Base-by-base conservation (phyloP, 2,888 invertebrate species). In the Atrina japonica region DNA sequence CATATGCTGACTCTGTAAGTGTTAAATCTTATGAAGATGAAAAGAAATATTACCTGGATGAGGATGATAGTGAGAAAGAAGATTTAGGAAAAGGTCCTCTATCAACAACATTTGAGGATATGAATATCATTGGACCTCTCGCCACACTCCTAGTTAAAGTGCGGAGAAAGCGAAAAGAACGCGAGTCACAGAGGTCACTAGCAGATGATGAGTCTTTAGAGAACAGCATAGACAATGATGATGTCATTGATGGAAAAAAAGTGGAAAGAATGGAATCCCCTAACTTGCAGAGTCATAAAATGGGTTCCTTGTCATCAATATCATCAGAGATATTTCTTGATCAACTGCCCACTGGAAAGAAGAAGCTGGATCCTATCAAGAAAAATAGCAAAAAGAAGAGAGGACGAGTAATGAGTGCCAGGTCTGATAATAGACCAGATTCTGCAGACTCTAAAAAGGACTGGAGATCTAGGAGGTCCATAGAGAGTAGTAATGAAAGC, bases 51-150 rank as follows among this genome's bases (percentile, higher is more conserved):
- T 61, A 30, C 23, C 35, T 47, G 18, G 41, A 29, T 29, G 61
- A 61, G 14, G 61, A 61, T 6, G 61, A 61, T 49, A 61, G 49
- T 21, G 61, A 61, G 23, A 16, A 25, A 30, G 49, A 49, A 30
- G 61, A 61, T 27, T 21, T 63, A n/a, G 49, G 23, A 18, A 35
- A 50, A 23, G 63, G 52, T 21, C 71, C 71, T 16, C 43, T 67
- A 16, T 41, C 63, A n/a, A 52, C 66, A 1, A 67, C 71, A 2
- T 67, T 45, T 40, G 50, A 63, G 5, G 71, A 72, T 23, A 72
- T 72, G 71, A 64, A 63, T 7, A 72, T 72, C 14, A 72, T 58
- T 30, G 71, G 71, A 21, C 71, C 71, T 3, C 43, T 72, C 1
- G 63, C 71, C 18, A 59, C 71, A 2, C 35, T 72, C 16, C 49